Evolutionary conservation across 1,140 invertebrate genomes (phyloP).

Genomic region (Drosophila nannoptera): DNA sequence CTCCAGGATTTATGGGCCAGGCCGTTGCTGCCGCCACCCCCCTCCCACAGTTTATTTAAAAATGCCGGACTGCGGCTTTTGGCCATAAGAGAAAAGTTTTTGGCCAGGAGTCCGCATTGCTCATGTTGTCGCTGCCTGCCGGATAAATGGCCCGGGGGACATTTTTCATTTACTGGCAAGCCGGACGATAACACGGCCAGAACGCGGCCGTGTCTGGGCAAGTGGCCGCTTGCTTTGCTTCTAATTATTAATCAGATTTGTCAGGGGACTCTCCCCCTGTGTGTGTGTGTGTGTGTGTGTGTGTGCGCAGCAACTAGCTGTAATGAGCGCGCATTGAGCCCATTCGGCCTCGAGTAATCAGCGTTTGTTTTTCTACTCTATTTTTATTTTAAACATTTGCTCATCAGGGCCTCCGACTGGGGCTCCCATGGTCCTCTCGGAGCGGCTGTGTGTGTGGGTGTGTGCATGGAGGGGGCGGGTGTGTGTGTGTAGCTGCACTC

Average conservation of each 20-base stretch:
- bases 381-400: conserved; percentile 41
- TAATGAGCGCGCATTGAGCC: conserved; percentile 44
- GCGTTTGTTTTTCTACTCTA: conserved; percentile 41
- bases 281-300: conserved; percentile 10
- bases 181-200: conserved; percentile 28
- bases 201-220: conserved; percentile 13
- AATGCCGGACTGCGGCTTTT: conserved; percentile 20
- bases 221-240: conserved; percentile 55
- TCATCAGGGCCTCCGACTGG: conserved; percentile 5
- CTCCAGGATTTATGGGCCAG: conserved; percentile 50
- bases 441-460: conserved; percentile 1
- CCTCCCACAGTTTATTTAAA: conserved; percentile 35
- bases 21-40: conserved; percentile 6
- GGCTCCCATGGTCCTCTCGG: no score
- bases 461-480: neutral
- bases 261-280: conserved; percentile 11
- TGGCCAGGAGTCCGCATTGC: conserved; percentile 23
- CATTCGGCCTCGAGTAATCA: conserved; percentile 65
- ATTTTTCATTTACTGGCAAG: conserved; percentile 64
- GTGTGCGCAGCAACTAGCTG: conserved; percentile 8
- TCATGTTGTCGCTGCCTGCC: conserved; percentile 42
- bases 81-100: conserved; percentile 17
- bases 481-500: conserved; percentile 12
- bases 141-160: conserved; percentile 64
- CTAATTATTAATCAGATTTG: conserved; percentile 75